Conservation (phyloP, 1,140 invertebrate species). For the Metopolophium dirhodum region DNA sequence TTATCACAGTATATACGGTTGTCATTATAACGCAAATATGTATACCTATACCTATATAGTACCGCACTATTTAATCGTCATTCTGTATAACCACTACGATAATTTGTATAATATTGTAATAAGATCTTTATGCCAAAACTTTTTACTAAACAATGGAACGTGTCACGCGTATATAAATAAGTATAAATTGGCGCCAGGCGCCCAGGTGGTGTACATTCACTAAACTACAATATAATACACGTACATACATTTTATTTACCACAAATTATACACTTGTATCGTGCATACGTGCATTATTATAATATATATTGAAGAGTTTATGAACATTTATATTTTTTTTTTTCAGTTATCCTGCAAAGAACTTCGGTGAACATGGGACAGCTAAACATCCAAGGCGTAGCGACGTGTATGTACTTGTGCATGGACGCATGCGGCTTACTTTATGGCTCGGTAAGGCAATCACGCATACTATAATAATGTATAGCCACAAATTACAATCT, state of each 20-base stretch:
- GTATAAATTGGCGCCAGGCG: too few species aligned
- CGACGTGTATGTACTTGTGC: conserved; percentile 82
- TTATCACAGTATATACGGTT: not conserved
- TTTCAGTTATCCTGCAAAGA: conserved; percentile 84
- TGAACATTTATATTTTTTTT: conserved; percentile 60
- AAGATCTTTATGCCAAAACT: not conserved
- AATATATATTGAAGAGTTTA: not conserved
- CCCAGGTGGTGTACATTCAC: not conserved
- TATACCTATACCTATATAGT: not conserved
- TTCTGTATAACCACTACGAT: not conserved
- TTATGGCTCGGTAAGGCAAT: conserved; percentile 79
- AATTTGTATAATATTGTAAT: not conserved
- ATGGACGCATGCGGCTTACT: conserved; percentile 83
- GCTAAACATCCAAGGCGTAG: conserved; percentile 82
- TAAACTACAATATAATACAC: not conserved
- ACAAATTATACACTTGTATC: not conserved
- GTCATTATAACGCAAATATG: not conserved
- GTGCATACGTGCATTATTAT: not conserved
- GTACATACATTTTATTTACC: not conserved
- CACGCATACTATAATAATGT: not conserved
- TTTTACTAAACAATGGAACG: conserved; percentile 7
- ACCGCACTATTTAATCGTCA: not conserved
- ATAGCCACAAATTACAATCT: too few species aligned
- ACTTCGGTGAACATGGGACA: conserved; percentile 77
- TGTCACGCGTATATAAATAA: not conserved